A percentile compares a stretch with the other conserved stretches of the same genome.
Evolutionary conservation across 2,797 vertebrate species (phyloP).

Genomic region (Anabas testudineus): DNA sequence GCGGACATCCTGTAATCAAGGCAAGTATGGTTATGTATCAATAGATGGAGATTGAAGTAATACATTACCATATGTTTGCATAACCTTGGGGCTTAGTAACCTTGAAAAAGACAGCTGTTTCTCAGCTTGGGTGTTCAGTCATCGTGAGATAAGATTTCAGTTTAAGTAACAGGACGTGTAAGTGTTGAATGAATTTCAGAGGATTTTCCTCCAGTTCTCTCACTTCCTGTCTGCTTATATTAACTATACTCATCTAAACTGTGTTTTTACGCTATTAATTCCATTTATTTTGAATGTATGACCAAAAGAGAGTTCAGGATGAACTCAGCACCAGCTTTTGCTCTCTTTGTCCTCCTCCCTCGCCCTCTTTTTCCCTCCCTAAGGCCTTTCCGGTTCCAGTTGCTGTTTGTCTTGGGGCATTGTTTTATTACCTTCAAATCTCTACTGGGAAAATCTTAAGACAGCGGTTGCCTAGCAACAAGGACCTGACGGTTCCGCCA

Average conservation of each 20-base stretch:
- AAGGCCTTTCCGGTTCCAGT: slow-evolving; percentile 73
- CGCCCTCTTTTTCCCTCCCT: slow-evolving; percentile 37
- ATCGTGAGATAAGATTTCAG: slow-evolving; percentile 63
- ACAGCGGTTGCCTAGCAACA: slow-evolving; percentile 87
- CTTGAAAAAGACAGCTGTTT: slow-evolving; percentile 78
- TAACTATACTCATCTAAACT: slow-evolving; percentile 14
- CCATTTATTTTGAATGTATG: slow-evolving; percentile 54
- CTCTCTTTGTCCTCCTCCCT: slow-evolving; percentile 1
- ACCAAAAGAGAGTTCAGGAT: slow-evolving; percentile 33
- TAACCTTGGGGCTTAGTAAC: slow-evolving; percentile 72
- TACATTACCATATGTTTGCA: slow-evolving; percentile 74
- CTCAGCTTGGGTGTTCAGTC: slow-evolving; percentile 65
- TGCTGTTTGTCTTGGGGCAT: slow-evolving; percentile 87
- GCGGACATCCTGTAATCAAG: slow-evolving; percentile 30
- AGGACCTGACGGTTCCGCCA: slow-evolving; percentile 81
- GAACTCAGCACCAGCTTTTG: slow-evolving; percentile 16
- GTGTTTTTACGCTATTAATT: slow-evolving; percentile 39
- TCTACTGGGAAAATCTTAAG: slow-evolving; percentile 84
- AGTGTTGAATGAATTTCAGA: slow-evolving; percentile 36
- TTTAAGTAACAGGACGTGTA: slow-evolving; percentile 44
- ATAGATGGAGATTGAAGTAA: slow-evolving; percentile 62
- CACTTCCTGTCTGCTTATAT: slow-evolving; percentile 28
- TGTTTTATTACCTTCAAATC: slow-evolving; percentile 89
- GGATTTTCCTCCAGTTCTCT: slow-evolving; percentile 30
- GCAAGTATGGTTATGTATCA: slow-evolving; percentile 55